phyloP scores from a whole-genome alignment of 2,797 vertebrate genomes.

The Threskiornis aethiopicus region DNA sequence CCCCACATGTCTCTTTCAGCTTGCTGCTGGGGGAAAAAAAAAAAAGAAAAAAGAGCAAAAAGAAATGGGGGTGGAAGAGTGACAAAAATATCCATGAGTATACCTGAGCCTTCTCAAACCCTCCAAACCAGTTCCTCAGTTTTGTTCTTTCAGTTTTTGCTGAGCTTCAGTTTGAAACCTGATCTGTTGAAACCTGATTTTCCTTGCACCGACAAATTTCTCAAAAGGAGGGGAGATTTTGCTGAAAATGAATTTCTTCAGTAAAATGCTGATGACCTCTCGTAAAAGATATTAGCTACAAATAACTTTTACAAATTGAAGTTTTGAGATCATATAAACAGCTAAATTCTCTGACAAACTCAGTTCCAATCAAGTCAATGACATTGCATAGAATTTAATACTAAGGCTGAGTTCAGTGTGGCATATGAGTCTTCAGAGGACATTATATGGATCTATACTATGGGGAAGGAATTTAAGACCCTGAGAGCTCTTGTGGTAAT shows the following conservation, averaged over 20 bases:
- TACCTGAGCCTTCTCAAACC: background rate
- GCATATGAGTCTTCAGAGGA: background rate
- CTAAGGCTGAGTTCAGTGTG: background rate
- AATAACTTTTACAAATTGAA: background rate
- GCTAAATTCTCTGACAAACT: background rate
- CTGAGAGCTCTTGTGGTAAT: background rate
- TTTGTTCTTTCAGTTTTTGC: background rate
- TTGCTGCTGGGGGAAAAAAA: background rate
- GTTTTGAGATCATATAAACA: background rate
- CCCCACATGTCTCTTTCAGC: background rate
- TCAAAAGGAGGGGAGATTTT: background rate
- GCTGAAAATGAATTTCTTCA: background rate
- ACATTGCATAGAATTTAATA: background rate
- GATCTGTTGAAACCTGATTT: background rate
- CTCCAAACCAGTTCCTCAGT: background rate
- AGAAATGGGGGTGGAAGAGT: no score
- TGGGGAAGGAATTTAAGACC: background rate
- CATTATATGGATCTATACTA: background rate
- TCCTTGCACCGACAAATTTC: background rate
- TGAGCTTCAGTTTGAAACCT: background rate
- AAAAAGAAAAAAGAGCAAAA: background rate
- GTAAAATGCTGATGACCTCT: background rate
- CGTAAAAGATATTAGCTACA: background rate
- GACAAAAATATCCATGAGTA: background rate
- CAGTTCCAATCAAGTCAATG: background rate